Evolutionary conservation across 2,888 invertebrate genomes (phyloP), one percentile per base, ranked within the genome.

Genomic region (Trissolcus brochymenae): DNA sequence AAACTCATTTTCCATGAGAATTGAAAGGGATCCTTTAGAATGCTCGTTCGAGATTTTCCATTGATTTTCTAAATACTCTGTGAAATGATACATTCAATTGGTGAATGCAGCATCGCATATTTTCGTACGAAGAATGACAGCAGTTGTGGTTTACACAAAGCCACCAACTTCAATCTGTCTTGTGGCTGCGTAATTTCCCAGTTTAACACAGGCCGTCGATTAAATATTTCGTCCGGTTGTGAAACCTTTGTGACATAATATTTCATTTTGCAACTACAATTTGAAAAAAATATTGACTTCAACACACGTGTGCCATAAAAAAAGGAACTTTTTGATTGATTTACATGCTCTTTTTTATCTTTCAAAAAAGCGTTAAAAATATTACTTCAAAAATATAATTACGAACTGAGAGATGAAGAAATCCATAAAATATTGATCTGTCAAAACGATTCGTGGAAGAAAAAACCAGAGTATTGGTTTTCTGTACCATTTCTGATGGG

Each of bases 81-180:
- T 17, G 49, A 50, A 72, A 59, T 21, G 43, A 62, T 51, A 51
- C 53, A 51, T 59, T 53, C 57, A 57, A 64, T 51, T 57, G n/a
- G n/a, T 3, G 7, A 29, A 11, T 17, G 43, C 53, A 65, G 55
- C 49, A 54, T 65, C 72, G 55, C 59, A 65, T 55, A 65, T 65
- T 65, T 59, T 72, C 11, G 65, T 65, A 43, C 49, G 54, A 72
- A 72, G 65, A 72, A 65, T 60, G 51, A 60, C 59, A 72, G 57
- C 17, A 29, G 65, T 49, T 72, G 65, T 49, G 72, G 72, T 65
- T 72, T 59, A 60, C 65, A 49, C 29, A 56, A 72, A 65, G 41
- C 72, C 72, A 53, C 72, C 49, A 72, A 72, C 72, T 65, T 65
- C 72, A 72, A 72, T 72, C 65, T 72, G 65, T 65, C 72, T 72